Base-by-base conservation (phyloP, 2,888 invertebrate genomes). In the Xylophagus ater region DNA sequence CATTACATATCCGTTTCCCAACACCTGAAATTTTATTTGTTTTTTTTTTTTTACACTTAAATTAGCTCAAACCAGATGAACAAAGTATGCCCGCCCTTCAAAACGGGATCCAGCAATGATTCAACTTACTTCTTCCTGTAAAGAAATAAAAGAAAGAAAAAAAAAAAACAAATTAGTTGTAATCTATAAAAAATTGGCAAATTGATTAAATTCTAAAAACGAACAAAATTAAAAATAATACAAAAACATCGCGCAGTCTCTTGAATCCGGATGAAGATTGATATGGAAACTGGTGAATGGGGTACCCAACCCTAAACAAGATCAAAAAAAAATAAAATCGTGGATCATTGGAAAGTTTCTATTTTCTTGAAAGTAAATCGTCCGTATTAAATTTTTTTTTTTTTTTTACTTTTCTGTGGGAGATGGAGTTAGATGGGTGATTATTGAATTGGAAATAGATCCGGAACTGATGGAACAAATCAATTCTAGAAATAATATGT, bases 381-480 rank as follows among this genome's bases (percentile, higher is more conserved):
- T 52, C 55, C 58, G 59, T 52, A 47, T 58, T 57, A 57, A 61
- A 61, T 59, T 49, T 51, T 49, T 40, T 43, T n/a, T n/a, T n/a
- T n/a, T n/a, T n/a, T n/a, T n/a, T n/a, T n/a, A n/a, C n/a, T n/a
- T n/a, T n/a, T n/a, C n/a, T n/a, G n/a, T n/a, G n/a, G n/a, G 40
- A 33, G 37, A 39, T 23, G 23, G 7, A 8, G 10, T 23, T 23
- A 10, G 23, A 23, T 8, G 23, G 7, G 10, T 9, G 23, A 23
- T 8, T 23, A 10, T 23, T 6, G 23, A n/a, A n/a, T n/a, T n/a
- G n/a, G n/a, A n/a, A n/a, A 23, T 59, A 62, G 60, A 59, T 59
- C 60, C 55, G 58, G 57, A 55, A 59, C 60, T 60, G 60, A 62
- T 60, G 59, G 59, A 62, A 62, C 62, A 60, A 62, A 62, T 62